Evolutionary conservation across 2,888 invertebrate genomes (phyloP), one percentile per base, ranked within the genome.

Genomic region (Morpho helenor): DNA sequence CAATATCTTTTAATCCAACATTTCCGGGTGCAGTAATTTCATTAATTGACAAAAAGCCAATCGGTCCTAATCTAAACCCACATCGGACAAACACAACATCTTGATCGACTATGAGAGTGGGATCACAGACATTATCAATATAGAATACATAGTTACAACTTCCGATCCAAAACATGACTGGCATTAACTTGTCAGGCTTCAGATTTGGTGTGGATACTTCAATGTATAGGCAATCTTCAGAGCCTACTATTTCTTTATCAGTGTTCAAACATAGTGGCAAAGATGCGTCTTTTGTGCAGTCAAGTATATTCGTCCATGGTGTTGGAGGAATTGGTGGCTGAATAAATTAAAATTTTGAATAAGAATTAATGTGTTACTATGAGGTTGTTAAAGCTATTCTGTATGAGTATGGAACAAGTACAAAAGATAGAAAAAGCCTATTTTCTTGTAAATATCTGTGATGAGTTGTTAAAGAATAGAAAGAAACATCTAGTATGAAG

Each of bases 131-230:
- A 8, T 71, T 60, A 57, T 88, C 87, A 44, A 80, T 64, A 47
- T 73, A 73, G 49, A 64, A 67, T 39, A 74, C 56, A 67, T 80
- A 91, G 39, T 71, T 74, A 62, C 73, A 88, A 51, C 85, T 77
- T 58, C 91, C 89, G 54, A 91, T 82, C 84, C 87, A 91, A 61
- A 92, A 87, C 87, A 92, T 87, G 2, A 92, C 91, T 39, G 92
- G 91, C 66, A 85, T 68, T 10, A 71, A 79, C 64, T 87, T 75
- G 0, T 76, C 69, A 6, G 84, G 77, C 44, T 76, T 72, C 8
- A 83, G 64, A 60, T 70, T 78, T 61, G 83, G 82, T 42, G 83
- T 79, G 40, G 75, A 76, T 9, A 91, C 70, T 66, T 89, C 85
- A 45, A 91, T 71, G 60, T 87, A 88, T 0, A 91, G 78, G 64